Percentiles rank a stretch among this genome's conserved stretches.
phyloP scores from a whole-genome alignment of 2,113 vertebrate species.

The Calypte anna region DNA sequence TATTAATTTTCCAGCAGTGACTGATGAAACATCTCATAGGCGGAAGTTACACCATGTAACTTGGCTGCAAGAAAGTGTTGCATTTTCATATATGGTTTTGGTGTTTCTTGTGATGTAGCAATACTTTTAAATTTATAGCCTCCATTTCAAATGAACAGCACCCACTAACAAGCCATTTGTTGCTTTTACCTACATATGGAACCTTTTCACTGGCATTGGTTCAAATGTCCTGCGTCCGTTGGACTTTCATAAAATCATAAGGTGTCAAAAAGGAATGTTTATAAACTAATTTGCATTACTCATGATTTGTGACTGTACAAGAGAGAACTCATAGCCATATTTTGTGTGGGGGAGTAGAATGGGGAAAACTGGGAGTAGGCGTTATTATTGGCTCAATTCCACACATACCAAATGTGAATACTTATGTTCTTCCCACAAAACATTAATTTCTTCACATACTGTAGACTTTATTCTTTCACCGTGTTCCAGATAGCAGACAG shows the following conservation, averaged over 20 bases:
- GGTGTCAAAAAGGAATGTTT: slow-evolving; percentile 28
- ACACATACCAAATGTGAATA: slow-evolving; percentile 68
- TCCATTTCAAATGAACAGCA: slow-evolving; percentile 25
- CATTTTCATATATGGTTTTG: not conserved
- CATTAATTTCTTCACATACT: slow-evolving; percentile 21
- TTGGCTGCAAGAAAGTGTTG: not conserved
- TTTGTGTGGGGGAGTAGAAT: not conserved
- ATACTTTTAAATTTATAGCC: slow-evolving; percentile 28
- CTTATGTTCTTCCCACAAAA: slow-evolving; percentile 43
- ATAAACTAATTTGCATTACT: slow-evolving; percentile 34
- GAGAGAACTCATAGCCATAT: not conserved
- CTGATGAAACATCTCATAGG: slow-evolving; percentile 17
- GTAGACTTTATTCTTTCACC: slow-evolving; percentile 49
- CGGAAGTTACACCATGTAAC: slow-evolving; percentile 20
- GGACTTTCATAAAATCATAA: slow-evolving; percentile 11
- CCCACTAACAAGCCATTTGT: slow-evolving; percentile 38
- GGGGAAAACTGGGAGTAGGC: not conserved
- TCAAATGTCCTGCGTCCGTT: not conserved
- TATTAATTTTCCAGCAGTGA: slow-evolving; percentile 11
- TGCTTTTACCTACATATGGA: slow-evolving; percentile 22
- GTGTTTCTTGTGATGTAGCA: slow-evolving; percentile 3
- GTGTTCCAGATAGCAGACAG: slow-evolving; percentile 62
- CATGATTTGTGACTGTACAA: slow-evolving; percentile 30
- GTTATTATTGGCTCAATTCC: slow-evolving; percentile 27
- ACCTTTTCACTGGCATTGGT: not conserved